These are phyloP conservation scores for Fistularia commersonii DNA, from an alignment of 2,797 vertebrate species.

Conservation along the genomic window DNA sequence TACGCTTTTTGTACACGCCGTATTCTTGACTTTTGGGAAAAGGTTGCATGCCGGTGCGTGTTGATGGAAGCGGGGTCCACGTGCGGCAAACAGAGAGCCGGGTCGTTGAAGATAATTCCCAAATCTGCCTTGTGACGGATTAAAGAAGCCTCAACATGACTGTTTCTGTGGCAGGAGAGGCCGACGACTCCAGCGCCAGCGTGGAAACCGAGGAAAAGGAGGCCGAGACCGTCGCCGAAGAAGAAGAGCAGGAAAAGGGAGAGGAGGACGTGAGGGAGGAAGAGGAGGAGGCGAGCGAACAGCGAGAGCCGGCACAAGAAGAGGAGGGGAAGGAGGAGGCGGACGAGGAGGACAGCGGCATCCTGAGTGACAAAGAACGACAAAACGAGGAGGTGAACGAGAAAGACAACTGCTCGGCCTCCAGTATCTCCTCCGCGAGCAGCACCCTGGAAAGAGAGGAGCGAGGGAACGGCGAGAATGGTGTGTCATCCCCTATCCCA, in stretches of 20 bases:
- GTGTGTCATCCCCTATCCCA: slow-evolving; percentile 54
- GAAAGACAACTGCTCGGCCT: slow-evolving; percentile 94
- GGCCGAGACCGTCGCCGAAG: slow-evolving; percentile 14
- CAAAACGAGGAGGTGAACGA: slow-evolving; percentile 95
- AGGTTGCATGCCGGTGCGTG: slow-evolving; percentile 1
- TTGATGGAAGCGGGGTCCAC: slow-evolving; percentile 12
- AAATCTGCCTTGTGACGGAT: no score
- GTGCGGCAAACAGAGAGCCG: slow-evolving; percentile 23
- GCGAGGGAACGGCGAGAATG: slow-evolving; percentile 77
- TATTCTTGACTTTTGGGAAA: slow-evolving; percentile 47
- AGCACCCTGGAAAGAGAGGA: slow-evolving; percentile 94
- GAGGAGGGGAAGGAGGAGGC: slow-evolving; percentile 50
- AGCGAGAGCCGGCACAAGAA: slow-evolving; percentile 20
- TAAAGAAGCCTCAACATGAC: not conserved
- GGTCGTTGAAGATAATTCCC: not conserved
- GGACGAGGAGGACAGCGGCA: slow-evolving; percentile 84
- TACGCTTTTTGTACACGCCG: slow-evolving; percentile 39
- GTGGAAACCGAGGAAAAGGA: slow-evolving; percentile 58
- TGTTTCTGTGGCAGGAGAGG: slow-evolving; percentile 44
- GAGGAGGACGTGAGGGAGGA: slow-evolving; percentile 22
- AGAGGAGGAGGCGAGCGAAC: slow-evolving; percentile 10
- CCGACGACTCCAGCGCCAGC: slow-evolving; percentile 40
- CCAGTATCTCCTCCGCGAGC: slow-evolving; percentile 94
- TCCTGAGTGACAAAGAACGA: slow-evolving; percentile 92
- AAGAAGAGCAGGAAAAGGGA: slow-evolving; percentile 36